Base-by-base conservation (phyloP, 2,113 vertebrate species). In the Poeciliopsis retropinna region DNA sequence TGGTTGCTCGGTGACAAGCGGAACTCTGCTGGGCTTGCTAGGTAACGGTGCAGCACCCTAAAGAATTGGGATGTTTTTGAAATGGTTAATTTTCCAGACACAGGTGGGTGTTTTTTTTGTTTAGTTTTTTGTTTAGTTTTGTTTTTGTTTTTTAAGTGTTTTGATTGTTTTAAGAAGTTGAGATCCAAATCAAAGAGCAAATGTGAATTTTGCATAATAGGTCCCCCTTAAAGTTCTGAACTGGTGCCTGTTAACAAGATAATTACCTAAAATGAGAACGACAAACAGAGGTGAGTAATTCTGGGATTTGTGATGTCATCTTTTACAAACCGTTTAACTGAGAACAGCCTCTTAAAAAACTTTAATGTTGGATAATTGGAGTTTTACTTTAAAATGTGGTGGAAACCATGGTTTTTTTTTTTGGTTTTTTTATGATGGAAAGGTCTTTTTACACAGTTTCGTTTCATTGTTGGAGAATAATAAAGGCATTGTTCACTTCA, bases 361-460 rank as follows among this genome's bases (percentile, higher is more conserved):
- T n/a, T 79, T 60, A 86, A 75, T 85, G 83, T 74, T 86, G 64
- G 67, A 74, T 31, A 0, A 3, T 47, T 44, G 32, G 65, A 74
- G 71, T 29, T 60, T 57, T 25, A n/a, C 51, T 25, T 57, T 57
- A 25, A 82, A 15, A 17, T 70, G 64, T 65, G 72, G 60, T 81
- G 70, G 67, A 64, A 78, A 69, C 17, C 44, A 19, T 47, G 44
- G 19, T 29, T 77, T 67, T 77, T 77, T 67, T 75, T 57, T n/a
- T n/a, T n/a, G n/a, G n/a, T n/a, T n/a, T n/a, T n/a, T 79, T 74
- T 63, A 51, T 67, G 39, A 63, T 74, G 30, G 84, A 90, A 86
- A 81, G 76, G 88, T 89, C 85, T 89, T 86, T 85, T 80, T 86
- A 57, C 29, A 73, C 41, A 6, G 64, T 39, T 22, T 39, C 1